These are phyloP conservation scores for Perdita meconis DNA, from an alignment of 2,888 invertebrate species.

Conservation along the genomic window DNA sequence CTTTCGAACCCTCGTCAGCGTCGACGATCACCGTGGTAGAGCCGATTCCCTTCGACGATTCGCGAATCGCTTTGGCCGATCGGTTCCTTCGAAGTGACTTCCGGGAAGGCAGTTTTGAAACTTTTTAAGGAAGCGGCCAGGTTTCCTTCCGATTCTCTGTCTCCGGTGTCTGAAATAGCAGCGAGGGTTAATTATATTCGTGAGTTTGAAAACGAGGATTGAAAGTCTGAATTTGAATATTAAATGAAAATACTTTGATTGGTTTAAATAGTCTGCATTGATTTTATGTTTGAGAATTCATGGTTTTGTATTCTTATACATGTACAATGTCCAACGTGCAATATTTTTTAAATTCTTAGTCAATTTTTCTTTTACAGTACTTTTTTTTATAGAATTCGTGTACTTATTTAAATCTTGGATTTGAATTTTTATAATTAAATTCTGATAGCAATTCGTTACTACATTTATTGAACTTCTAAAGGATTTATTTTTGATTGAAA, in stretches of 20 bases:
- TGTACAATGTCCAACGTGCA: too few species aligned
- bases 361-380: too few species aligned
- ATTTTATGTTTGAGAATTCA: too few species aligned
- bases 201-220: not conserved
- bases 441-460: too few species aligned
- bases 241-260: not conserved
- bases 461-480: not conserved
- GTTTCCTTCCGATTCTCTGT: constrained; percentile 37
- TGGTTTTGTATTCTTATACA: too few species aligned
- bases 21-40: not conserved
- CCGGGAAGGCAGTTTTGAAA: not conserved
- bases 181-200: constrained; percentile 21
- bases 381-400: too few species aligned
- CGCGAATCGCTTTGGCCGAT: not conserved
- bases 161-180: constrained; percentile 46
- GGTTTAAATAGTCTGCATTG: too few species aligned
- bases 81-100: not conserved
- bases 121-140: constrained; percentile 33
- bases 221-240: not conserved
- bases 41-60: not conserved
- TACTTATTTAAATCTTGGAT: too few species aligned
- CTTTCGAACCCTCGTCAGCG: not conserved
- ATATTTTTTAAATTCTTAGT: too few species aligned
- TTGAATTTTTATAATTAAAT: not conserved
- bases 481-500: not conserved